Percentiles rank a stretch among this genome's conserved stretches.
Evolutionary conservation across 2,888 invertebrate genomes (phyloP).

Genomic region (Camptogramma bilineatum): DNA sequence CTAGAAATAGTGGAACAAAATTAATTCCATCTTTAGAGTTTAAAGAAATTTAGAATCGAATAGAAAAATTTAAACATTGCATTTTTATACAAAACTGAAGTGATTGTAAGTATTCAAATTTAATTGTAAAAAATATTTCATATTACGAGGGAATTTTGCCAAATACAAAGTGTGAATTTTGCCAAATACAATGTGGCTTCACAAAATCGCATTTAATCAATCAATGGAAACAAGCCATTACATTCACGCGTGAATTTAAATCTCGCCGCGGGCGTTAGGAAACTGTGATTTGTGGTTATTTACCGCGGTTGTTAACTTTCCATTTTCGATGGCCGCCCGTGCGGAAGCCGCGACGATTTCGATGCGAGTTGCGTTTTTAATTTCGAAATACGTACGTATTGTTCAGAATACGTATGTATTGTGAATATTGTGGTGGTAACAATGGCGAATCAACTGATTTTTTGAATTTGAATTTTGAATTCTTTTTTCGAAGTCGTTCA

Average conservation of each 20-base stretch:
- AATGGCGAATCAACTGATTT: constrained; percentile 50
- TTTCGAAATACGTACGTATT: constrained; percentile 71
- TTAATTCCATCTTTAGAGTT: too few relatives aligned
- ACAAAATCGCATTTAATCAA: constrained; percentile 2
- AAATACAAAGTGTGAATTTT: too few relatives aligned
- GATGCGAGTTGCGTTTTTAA: constrained; percentile 79
- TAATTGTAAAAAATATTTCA: too few relatives aligned
- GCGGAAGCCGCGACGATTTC: constrained; percentile 77
- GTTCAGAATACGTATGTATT: constrained; percentile 65
- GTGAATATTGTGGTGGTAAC: constrained; percentile 49
- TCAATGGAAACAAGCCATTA: constrained; percentile 63
- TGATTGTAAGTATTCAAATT: too few relatives aligned
- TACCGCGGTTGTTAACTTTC: constrained; percentile 83
- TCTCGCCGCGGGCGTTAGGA: constrained; percentile 81
- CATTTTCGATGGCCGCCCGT: constrained; percentile 76
- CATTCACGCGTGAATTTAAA: constrained; percentile 80
- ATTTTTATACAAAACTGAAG: too few relatives aligned
- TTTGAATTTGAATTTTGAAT: constrained; percentile 42
- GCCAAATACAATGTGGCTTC: not conserved
- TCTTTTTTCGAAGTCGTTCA: constrained; percentile 33
- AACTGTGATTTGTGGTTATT: constrained; percentile 84
- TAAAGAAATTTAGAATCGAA: too few relatives aligned
- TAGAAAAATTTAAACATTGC: too few relatives aligned
- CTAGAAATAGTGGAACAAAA: too few relatives aligned
- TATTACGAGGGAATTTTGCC: too few relatives aligned